phyloP scores from a whole-genome alignment of 2,113 vertebrate genomes.

The Ciconia stormi region DNA sequence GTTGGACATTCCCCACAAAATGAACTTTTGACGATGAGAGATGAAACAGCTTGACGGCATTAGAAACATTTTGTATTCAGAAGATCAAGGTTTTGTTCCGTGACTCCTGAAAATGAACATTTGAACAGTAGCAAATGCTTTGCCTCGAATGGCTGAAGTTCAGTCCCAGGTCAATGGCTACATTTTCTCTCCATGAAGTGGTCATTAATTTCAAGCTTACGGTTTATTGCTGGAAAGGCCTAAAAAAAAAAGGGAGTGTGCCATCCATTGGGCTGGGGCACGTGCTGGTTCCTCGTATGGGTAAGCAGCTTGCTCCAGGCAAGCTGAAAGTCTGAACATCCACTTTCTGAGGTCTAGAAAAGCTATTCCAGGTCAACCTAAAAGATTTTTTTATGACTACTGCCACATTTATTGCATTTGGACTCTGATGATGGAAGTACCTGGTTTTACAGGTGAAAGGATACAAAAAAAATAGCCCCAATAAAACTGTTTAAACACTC shows the following conservation, averaged over 20 bases:
- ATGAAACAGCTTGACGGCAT: not conserved
- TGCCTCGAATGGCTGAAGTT: not conserved
- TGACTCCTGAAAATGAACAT: not conserved
- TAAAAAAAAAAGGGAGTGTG: not conserved
- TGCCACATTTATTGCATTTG: not conserved
- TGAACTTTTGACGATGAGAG: not conserved
- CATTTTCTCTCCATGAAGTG: conserved; percentile 8
- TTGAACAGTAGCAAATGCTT: conserved; percentile 3
- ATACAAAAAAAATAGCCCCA: not conserved
- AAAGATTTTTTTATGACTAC: conserved; percentile 11
- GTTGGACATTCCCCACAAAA: not conserved
- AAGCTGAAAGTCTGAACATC: not conserved
- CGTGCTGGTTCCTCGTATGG: not conserved
- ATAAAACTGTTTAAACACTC: not conserved
- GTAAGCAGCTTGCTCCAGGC: not conserved
- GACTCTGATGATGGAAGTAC: not conserved
- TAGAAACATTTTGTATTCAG: not conserved
- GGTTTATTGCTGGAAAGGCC: not conserved
- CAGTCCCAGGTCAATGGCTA: conserved; percentile 39
- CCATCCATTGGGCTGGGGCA: not conserved
- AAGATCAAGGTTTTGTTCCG: not conserved
- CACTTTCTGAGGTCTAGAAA: not conserved
- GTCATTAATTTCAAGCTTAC: conserved; percentile 18
- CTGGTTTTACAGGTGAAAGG: conserved; percentile 3
- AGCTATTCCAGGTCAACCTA: not conserved